Conservation (phyloP, 2,797 vertebrate species). For the Rhinoraja longicauda region DNA sequence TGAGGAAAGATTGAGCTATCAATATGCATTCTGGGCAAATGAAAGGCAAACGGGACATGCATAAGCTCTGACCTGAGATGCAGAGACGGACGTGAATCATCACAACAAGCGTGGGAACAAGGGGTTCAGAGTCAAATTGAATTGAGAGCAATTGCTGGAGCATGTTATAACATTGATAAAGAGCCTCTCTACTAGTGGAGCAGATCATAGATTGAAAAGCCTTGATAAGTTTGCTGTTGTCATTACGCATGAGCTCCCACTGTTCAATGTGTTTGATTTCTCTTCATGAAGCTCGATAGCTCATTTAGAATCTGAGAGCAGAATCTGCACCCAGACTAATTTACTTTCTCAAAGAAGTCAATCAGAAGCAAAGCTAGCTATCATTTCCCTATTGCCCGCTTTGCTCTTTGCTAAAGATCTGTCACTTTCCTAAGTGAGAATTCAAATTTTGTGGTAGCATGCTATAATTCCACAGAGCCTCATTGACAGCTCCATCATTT, state of each 20-base stretch:
- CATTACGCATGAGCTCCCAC: neutral
- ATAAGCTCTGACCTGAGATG: neutral
- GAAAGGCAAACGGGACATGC: neutral
- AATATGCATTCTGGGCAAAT: neutral
- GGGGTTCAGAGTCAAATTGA: neutral
- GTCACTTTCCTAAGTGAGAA: neutral
- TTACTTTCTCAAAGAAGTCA: neutral
- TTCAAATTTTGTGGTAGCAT: neutral
- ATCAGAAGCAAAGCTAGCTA: neutral
- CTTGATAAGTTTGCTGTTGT: neutral
- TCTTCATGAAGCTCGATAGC: too few relatives aligned
- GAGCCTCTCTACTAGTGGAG: neutral
- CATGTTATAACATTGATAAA: neutral
- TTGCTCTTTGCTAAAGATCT: neutral
- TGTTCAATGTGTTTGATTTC: neutral
- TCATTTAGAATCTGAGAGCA: neutral
- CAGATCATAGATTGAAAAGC: neutral
- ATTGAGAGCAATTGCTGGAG: neutral
- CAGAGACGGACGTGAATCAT: neutral
- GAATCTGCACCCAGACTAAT: neutral
- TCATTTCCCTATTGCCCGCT: neutral
- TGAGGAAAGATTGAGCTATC: neutral
- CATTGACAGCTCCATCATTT: too few relatives aligned
- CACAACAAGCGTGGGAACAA: neutral
- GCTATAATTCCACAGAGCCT: too few relatives aligned